Percentiles rank a stretch among this genome's conserved stretches.
Conservation (phyloP, 1,140 invertebrate genomes). For the Drosophila parvula region DNA sequence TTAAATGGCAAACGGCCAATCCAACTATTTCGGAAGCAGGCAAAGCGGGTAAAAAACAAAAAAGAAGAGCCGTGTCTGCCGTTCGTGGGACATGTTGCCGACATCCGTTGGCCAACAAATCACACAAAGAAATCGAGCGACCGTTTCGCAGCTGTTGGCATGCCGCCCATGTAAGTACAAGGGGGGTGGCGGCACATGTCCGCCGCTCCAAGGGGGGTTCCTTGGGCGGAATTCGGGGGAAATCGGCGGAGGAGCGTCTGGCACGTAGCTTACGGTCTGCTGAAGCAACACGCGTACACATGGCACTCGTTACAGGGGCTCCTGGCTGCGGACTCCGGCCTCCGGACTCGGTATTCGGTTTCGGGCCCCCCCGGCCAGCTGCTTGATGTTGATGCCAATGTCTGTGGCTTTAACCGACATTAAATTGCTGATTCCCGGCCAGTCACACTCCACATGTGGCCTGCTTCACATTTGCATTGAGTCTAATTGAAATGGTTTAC, state of each 20-base stretch:
- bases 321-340: not conserved
- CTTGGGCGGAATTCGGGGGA: slow-evolving; percentile 1
- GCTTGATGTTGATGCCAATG: slow-evolving; percentile 26
- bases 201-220: not conserved
- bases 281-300: slow-evolving; percentile 59
- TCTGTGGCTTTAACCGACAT: slow-evolving; percentile 51
- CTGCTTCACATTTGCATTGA: slow-evolving; percentile 44
- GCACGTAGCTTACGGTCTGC: slow-evolving; percentile 69
- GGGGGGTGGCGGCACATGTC: slow-evolving; percentile 19
- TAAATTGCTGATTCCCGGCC: slow-evolving; percentile 50
- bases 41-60: slow-evolving; percentile 4
- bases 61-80: slow-evolving; percentile 46
- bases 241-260: slow-evolving; percentile 28
- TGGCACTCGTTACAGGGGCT: slow-evolving; percentile 42
- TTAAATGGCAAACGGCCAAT: slow-evolving; percentile 49
- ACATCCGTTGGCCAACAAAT: slow-evolving; percentile 75
- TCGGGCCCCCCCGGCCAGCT: slow-evolving; percentile 35
- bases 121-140: slow-evolving; percentile 45
- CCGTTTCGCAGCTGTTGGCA: slow-evolving; percentile 49
- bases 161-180: slow-evolving; percentile 25
- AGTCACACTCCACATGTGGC: slow-evolving; percentile 42
- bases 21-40: slow-evolving; percentile 36
- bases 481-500: slow-evolving; percentile 49
- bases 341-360: not conserved
- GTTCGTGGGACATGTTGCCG: slow-evolving; percentile 61